Conservation (phyloP, 2,113 vertebrate species). For the Amia ocellicauda region DNA sequence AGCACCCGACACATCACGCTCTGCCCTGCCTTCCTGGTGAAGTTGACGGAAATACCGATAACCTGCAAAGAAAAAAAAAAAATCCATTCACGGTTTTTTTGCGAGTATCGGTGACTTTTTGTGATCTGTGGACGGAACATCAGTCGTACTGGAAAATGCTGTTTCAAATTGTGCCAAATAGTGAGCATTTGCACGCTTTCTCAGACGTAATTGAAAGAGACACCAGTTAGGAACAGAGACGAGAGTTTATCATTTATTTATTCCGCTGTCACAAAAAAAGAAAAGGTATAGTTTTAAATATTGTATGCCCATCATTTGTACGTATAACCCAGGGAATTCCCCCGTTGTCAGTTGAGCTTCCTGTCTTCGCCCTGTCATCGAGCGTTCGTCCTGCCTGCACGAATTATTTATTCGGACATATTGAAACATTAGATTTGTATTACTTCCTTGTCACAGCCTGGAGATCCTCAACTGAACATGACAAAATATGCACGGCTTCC, state of each 20-base stretch:
- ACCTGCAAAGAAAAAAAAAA: too few species aligned
- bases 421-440: background rate
- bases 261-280: background rate
- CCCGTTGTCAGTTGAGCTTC: background rate
- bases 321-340: background rate
- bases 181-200: too few species aligned
- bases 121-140: too few species aligned
- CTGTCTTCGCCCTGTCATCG: background rate
- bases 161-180: too few species aligned
- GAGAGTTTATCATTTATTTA: background rate
- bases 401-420: background rate
- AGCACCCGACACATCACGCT: too few species aligned
- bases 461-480: background rate
- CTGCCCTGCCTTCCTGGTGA: too few species aligned
- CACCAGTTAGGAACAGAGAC: background rate
- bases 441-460: background rate
- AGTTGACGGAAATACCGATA: too few species aligned
- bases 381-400: background rate
- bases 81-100: too few species aligned
- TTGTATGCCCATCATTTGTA: background rate
- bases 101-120: too few species aligned
- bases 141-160: too few species aligned
- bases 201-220: background rate
- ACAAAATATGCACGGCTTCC: background rate
- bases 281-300: background rate